Conservation (phyloP, 2,113 vertebrate species). For the Beaufortia kweichowensis region DNA sequence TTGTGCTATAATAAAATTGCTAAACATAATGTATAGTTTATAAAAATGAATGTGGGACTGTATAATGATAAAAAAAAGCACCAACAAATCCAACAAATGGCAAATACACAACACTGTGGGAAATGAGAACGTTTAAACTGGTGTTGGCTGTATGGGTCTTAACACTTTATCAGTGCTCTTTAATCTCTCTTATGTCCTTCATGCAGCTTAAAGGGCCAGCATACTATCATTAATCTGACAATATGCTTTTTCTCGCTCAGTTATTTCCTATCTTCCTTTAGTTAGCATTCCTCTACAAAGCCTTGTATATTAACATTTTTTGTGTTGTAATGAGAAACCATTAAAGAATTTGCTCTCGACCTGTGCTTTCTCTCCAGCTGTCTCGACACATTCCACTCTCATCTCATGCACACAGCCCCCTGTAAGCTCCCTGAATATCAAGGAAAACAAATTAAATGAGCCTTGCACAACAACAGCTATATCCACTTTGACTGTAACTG, state of each 20-base stretch:
- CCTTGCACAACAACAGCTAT: neutral
- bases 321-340: neutral
- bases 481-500: too few relatives aligned
- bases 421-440: neutral
- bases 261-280: neutral
- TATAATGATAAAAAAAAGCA: too few relatives aligned
- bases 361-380: constrained; percentile 14
- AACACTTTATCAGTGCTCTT: neutral
- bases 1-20: too few relatives aligned
- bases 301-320: too few relatives aligned
- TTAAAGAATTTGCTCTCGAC: constrained; percentile 21
- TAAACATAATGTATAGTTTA: too few relatives aligned
- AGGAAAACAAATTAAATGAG: constrained; percentile 25
- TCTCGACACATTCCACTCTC: constrained; percentile 44
- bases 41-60: too few relatives aligned
- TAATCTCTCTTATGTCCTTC: constrained; percentile 1
- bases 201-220: neutral
- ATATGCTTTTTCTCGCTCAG: too few relatives aligned
- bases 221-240: too few relatives aligned
- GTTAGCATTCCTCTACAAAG: neutral
- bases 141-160: neutral
- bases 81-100: neutral
- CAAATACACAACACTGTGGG: neutral
- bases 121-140: neutral
- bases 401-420: neutral